phyloP scores from a whole-genome alignment of 2,113 vertebrate genomes.

The Pterocles gutturalis region DNA sequence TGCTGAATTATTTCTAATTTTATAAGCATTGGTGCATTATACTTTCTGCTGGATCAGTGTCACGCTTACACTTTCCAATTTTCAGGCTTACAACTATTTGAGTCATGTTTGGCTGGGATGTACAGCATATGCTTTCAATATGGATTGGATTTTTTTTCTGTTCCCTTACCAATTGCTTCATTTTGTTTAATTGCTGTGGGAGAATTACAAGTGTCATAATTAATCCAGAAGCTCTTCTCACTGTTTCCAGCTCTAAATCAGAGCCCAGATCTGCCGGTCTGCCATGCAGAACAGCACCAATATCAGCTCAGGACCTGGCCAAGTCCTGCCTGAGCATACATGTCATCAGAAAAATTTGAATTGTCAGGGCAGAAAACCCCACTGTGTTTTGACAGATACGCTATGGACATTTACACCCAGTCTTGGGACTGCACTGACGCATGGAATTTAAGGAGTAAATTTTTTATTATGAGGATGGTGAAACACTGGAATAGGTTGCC shows the following conservation, averaged over 20 bases:
- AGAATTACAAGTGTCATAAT: not conserved
- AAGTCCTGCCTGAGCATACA: fast-evolving
- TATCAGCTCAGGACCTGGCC: fast-evolving
- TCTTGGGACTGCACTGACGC: not conserved
- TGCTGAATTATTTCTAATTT: not conserved
- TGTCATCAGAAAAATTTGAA: not conserved
- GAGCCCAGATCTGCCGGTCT: not conserved
- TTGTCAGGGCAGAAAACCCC: not conserved
- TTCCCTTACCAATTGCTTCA: not conserved
- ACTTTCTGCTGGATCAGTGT: not conserved
- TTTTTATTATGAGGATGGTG: not conserved
- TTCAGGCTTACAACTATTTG: not conserved
- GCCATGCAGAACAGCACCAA: fast-evolving
- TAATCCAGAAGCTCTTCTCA: not conserved
- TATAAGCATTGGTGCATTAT: not conserved
- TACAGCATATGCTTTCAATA: not conserved
- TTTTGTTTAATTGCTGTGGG: not conserved
- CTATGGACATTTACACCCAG: too few relatives aligned
- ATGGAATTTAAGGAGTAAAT: not conserved
- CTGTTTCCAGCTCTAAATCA: not conserved
- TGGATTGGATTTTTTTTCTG: not conserved
- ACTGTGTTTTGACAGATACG: not conserved
- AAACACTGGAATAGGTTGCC: too few relatives aligned
- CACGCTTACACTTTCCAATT: not conserved
- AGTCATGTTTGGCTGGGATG: not conserved